Percentiles rank a stretch among this genome's conserved stretches.
Conservation (phyloP, 2,113 vertebrate genomes). For the Calyptommatus sinebrachiatus region DNA sequence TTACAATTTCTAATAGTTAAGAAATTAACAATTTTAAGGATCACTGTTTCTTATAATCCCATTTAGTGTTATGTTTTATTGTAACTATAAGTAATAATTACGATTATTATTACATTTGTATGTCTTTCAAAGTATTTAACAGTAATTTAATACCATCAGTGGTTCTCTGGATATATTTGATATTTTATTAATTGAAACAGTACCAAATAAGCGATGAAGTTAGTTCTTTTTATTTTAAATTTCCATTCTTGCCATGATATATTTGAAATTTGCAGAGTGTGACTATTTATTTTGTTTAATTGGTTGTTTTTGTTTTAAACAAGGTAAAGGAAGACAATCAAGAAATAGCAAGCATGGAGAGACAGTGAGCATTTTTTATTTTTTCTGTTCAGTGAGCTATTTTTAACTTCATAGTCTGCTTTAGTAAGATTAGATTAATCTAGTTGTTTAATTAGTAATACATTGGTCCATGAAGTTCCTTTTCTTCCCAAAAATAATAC, state of each 20-base stretch:
- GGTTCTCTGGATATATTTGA: no score
- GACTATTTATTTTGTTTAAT: conserved; percentile 15
- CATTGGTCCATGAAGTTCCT: not conserved
- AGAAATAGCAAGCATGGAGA: conserved; percentile 94
- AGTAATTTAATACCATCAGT: no score
- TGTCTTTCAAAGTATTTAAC: no score
- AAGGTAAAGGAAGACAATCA: conserved; percentile 96
- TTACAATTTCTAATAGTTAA: no score
- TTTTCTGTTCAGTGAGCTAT: not conserved
- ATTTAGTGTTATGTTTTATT: no score
- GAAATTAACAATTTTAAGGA: no score
- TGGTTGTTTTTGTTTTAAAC: conserved; percentile 20
- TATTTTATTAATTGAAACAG: no score
- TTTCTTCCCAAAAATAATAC: no score
- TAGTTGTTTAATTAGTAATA: no score
- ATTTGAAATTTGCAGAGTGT: not conserved
- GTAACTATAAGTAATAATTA: no score
- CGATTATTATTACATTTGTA: no score
- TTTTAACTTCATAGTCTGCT: not conserved
- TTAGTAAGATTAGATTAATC: not conserved
- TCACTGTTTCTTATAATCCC: no score
- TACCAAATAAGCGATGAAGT: not conserved
- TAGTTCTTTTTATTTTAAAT: not conserved
- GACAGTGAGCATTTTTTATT: conserved; percentile 79
- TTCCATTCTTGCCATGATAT: not conserved